Conservation (phyloP, 1,140 invertebrate species). For the Pteromalus puparum region DNA sequence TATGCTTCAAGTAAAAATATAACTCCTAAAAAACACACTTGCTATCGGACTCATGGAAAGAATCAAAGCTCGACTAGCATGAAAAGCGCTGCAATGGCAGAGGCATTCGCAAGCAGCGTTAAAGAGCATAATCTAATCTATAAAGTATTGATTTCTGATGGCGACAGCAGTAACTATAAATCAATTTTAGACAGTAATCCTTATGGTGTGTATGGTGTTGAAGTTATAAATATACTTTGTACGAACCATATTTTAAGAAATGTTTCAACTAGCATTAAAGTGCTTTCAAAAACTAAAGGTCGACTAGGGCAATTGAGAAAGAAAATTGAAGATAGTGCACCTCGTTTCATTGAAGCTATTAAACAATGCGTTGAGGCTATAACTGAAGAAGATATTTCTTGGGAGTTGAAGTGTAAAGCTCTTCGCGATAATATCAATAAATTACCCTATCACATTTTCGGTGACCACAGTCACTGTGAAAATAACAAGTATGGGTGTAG, state of each 20-base stretch:
- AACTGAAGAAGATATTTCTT: no score
- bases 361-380: no score
- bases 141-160: constrained; percentile 30
- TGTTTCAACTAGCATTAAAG: no score
- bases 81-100: constrained; percentile 1
- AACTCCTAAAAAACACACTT: constrained; percentile 2
- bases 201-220: no score
- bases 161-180: constrained; percentile 11
- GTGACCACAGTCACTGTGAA: background rate
- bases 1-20: background rate
- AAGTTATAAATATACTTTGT: no score
- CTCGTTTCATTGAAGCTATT: no score
- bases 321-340: background rate
- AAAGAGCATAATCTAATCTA: constrained; percentile 45
- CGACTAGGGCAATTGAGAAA: background rate
- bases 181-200: constrained; percentile 6
- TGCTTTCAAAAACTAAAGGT: no score
- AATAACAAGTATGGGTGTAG: background rate
- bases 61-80: constrained; percentile 18
- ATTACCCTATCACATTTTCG: constrained; percentile 14
- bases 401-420: no score
- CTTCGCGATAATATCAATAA: no score
- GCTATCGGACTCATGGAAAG: background rate
- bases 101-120: constrained; percentile 34
- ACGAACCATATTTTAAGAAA: no score